Evolutionary conservation across 2,888 invertebrate genomes (phyloP), one percentile per base, ranked within the genome.

Genomic region (Iphiclides podalirius): DNA sequence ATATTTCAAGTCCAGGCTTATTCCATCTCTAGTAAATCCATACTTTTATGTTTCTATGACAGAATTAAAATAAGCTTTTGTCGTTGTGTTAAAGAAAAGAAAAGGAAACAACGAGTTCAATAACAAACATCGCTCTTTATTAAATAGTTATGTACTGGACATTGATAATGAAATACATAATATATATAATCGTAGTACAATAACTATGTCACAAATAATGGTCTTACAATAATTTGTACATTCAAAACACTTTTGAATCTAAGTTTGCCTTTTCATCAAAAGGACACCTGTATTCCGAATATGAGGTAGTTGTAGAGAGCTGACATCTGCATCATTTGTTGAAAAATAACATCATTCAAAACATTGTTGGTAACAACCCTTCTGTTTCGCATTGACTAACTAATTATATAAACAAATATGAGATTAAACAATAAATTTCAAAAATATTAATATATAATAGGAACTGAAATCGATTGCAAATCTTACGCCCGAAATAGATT

Each of bases 101-200:
- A 26, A 41, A 31, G 12, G 23, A 51, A 49, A 49, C 44, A 42
- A 31, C 12, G 52, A 47, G 50, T 60, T 81, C 75, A 80, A 86
- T 88, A 88, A 88, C 88, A 88, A 88, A 85, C 86, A 88, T 88
- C 45, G 50, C 71, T 81, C 73, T 84, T 86, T 84, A 86, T 85
- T 74, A 77, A 77, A 80, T 87, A 82, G 67, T 79, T 73, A 79
- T 82, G 79, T 85, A 85, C 78, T 81, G 85, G 86, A 87, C 86
- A 88, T 79, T 74, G 70, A 82, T 84, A 81, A 78, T 85, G 82
- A 81, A 84, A 85, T 85, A 87, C 85, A 83, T 84, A 79, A 66
- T 60, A 54, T n/a, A n/a, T 66, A 65, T 79, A 79, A 75, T 78
- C 56, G 67, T 80, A 67, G 72, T 81, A 80, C 69, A 75, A 76